Evolutionary conservation across 1,140 invertebrate species (phyloP).

Genomic region (Drosophila nasuta): DNA sequence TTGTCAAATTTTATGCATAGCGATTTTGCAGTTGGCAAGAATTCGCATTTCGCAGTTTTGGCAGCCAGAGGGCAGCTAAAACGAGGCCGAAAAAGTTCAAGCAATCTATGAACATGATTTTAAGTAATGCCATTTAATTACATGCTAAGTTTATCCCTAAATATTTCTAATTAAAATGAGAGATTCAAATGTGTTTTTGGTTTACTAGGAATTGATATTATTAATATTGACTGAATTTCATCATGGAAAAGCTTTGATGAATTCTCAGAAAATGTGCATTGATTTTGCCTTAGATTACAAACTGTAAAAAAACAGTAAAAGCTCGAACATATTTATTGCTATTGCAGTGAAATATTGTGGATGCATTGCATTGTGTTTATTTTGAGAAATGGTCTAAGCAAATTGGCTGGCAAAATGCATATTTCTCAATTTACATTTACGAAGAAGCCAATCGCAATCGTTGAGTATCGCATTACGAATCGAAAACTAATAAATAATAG

Average conservation of each 20-base stretch:
- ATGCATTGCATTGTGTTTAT: not conserved
- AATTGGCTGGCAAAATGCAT: conserved; percentile 7
- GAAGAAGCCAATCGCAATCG: not conserved
- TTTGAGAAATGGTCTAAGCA: not conserved
- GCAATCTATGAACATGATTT: not conserved
- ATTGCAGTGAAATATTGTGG: not conserved
- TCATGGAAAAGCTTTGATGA: not conserved
- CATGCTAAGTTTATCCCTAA: too few species aligned
- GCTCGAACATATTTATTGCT: not conserved
- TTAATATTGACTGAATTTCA: not conserved
- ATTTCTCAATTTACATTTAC: not conserved
- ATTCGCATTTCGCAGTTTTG: conserved; percentile 25
- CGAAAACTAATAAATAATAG: conserved; percentile 28
- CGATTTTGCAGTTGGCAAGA: conserved; percentile 69
- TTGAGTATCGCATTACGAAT: conserved; percentile 6
- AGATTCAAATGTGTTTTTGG: not conserved
- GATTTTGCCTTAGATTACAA: not conserved
- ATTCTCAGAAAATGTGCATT: not conserved
- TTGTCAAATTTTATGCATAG: conserved; percentile 82
- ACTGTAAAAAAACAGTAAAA: too few species aligned
- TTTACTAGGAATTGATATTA: not conserved
- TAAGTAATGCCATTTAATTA: not conserved
- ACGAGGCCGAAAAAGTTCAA: not conserved
- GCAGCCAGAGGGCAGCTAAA: not conserved
- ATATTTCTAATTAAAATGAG: conserved; percentile 1